A percentile compares a stretch with the other conserved stretches of the same genome.
phyloP scores from a whole-genome alignment of 2,113 vertebrate genomes.

The Rhombomys opimus region DNA sequence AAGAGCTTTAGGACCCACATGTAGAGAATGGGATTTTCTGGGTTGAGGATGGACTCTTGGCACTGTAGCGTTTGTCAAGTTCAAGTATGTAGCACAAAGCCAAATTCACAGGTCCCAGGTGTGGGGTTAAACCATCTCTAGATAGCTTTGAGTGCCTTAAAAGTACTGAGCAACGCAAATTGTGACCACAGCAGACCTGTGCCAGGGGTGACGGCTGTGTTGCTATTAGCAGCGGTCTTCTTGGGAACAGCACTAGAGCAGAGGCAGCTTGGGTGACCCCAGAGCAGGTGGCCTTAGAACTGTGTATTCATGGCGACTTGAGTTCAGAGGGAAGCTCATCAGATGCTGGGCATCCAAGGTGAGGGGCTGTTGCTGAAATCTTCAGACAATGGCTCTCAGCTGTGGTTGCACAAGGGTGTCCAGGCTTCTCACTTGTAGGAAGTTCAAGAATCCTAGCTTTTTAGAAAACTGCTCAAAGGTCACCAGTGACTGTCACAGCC shows the following conservation, averaged over 20 bases:
- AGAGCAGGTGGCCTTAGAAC: background rate
- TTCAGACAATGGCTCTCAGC: background rate
- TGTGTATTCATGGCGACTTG: background rate
- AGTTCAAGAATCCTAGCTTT: constrained; percentile 43
- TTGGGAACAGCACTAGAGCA: background rate
- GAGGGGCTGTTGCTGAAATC: constrained; percentile 16
- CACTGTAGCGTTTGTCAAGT: constrained; percentile 8
- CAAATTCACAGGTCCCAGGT: background rate
- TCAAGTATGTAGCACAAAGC: background rate
- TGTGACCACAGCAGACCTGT: constrained; percentile 12
- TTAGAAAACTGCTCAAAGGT: background rate
- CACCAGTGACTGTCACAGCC: background rate
- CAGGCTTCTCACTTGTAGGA: background rate
- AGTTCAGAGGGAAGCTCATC: background rate
- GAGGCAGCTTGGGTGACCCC: constrained; percentile 5
- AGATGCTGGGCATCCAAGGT: background rate
- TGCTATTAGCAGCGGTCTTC: background rate
- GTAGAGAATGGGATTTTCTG: background rate
- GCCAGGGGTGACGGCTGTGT: background rate
- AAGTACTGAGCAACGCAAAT: constrained; percentile 35
- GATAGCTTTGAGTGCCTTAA: constrained; percentile 67
- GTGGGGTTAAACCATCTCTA: background rate
- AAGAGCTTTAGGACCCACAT: background rate
- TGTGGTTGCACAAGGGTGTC: background rate
- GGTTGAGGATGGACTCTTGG: background rate